A percentile compares a stretch with the other conserved stretches of the same genome.
phyloP scores from a whole-genome alignment of 37 sponge, comb jelly and placozoan genomes.

The Tethya wilhelma region DNA sequence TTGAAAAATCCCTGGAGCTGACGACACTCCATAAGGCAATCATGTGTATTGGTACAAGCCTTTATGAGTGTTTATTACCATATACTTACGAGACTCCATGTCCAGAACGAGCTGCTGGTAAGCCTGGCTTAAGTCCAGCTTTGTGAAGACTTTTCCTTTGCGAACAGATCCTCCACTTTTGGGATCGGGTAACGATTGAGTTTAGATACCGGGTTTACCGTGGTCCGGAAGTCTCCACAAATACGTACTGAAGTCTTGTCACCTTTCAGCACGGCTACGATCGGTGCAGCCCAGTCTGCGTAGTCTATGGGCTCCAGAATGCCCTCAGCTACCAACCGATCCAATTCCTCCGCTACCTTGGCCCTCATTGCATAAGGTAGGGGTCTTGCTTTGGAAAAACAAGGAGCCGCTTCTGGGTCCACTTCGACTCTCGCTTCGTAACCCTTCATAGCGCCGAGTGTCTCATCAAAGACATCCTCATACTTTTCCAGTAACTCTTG shows the following conservation, averaged over 20 bases:
- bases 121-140: no score
- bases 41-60: no score
- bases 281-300: constrained; percentile 49
- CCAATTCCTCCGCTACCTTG: constrained; percentile 34
- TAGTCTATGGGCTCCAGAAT: constrained; percentile 27
- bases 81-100: no score
- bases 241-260: constrained; percentile 21
- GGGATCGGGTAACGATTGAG: no score
- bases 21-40: no score
- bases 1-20: no score
- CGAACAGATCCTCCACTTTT: no score
- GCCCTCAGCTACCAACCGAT: constrained; percentile 31
- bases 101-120: no score
- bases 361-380: constrained; percentile 28
- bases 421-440: constrained; percentile 26
- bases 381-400: constrained; percentile 18
- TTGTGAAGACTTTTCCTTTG: no score
- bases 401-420: constrained; percentile 1
- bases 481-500: neutral
- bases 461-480: constrained; percentile 1
- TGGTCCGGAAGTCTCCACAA: constrained; percentile 50
- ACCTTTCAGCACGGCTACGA: constrained; percentile 42
- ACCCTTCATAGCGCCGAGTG: constrained; percentile 14
- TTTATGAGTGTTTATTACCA: no score
- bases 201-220: no score